Evolutionary conservation across 2,797 vertebrate genomes (phyloP), one percentile per base, ranked within the genome.

Genomic region (Eleutherodactylus coqui): DNA sequence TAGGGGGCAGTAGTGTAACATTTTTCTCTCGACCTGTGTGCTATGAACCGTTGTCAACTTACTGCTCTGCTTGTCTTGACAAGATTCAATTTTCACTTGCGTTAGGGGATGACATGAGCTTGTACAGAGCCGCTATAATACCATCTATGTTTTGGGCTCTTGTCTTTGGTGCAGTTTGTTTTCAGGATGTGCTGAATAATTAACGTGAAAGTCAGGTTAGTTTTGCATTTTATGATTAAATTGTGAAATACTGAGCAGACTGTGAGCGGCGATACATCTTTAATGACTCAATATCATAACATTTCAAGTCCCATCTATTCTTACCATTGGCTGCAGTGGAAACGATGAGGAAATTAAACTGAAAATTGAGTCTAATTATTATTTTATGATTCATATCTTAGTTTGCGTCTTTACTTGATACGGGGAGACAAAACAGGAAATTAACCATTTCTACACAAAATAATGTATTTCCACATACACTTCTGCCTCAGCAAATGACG

Each of bases 361-460:
- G 75, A 72, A 53, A 60, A 85, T 72, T 24, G 34, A 55, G 64
- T 34, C 47, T 45, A 60, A 85, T 79, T 49, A 85, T 85, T 76
- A 85, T 78, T 85, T 85, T 79, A 85, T 85, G 76, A 79, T n/a
- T 72, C 47, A 34, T 32, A 34, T 85, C 36, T 70, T 49, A 84
- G 67, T 82, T 82, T 85, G 10, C 55, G 45, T 8, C 9, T 38
- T 70, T 53, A 53, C 67, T 78, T 77, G 16, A 34, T 51, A 32
- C 43, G 13, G 4, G 17, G 34, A n/a, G 79, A 9, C 45, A 29
- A 38, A 41, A 53, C 27, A 41, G 5, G 5, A 36, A 27, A 70
- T 53, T 72, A 55, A 82, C 64, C 32, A 34, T 21, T 17, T 64
- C 17, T 69, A 6, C 29, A 64, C 3, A 64, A 4, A 32, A 32